Base-by-base conservation (phyloP, 2,113 vertebrate species). In the Crotalus viridis region DNA sequence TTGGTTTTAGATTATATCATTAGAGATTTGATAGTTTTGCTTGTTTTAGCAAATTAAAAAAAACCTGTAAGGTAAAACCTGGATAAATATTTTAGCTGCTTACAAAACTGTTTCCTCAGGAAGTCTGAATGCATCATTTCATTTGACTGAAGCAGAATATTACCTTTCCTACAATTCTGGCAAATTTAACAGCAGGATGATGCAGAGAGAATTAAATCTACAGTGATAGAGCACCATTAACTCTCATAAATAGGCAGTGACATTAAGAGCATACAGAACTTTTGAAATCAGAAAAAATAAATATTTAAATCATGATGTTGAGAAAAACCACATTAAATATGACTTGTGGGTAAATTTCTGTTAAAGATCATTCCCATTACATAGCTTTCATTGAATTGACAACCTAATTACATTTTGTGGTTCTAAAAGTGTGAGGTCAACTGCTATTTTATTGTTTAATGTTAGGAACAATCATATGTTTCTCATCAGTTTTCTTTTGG, bases 281-380 rank as follows among this genome's bases (percentile, higher is more conserved):
- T 93, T 94, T 95, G 93, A 92, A 90, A 95, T 92, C 91, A 91
- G 90, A n/a, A 89, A 74, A 93, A 87, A 95, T 26, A 91, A 96
- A 93, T 94, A 96, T 90, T 95, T 94, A 94, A 94, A 96, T 95
- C 74, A 92, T 8, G 19, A 93, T 1, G 43, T 95, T 48, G 86
- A 85, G 88, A 95, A 93, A 94, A 93, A 93, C 93, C 92, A 95
- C 93, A 81, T 85, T 91, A 95, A 95, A 55, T 56, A 94, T 33
- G 91, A 94, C 88, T 94, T 81, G 93, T 95, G 92, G 93, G 96
- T 93, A 95, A 94, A 94, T 93, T 94, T 92, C 92, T 93, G 94
- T 94, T 93, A 91, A 94, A 96, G 91, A 95, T 94, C 93, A 95
- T 92, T 54, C 85, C 95, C 89, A 93, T 56, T 95, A 88, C 81